Conservation (phyloP, 2,797 vertebrate genomes). For the Falco cherrug region DNA sequence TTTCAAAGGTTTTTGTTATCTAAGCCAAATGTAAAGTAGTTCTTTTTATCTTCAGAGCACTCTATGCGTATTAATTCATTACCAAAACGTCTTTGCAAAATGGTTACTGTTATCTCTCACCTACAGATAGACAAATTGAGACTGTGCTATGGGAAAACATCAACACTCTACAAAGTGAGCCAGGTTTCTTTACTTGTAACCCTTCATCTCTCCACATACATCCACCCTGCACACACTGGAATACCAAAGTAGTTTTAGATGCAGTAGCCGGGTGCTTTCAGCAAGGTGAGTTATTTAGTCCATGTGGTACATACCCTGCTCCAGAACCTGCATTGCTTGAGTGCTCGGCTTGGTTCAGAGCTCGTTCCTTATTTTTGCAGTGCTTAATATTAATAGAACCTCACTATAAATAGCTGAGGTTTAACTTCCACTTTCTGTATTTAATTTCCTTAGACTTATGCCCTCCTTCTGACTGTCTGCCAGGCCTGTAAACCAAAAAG, state of each 20-base stretch:
- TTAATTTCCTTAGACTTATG: constrained; percentile 25
- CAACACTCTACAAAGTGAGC: background rate
- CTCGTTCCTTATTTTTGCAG: background rate
- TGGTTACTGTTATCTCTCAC: constrained; percentile 15
- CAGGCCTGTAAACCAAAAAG: constrained; percentile 18
- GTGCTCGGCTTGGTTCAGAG: background rate
- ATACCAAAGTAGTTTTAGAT: background rate
- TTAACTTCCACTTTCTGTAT: background rate
- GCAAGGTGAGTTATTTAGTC: background rate
- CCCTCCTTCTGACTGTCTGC: background rate
- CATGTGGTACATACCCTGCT: background rate
- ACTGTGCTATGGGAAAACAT: background rate
- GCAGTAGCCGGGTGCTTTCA: background rate
- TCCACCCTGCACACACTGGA: background rate
- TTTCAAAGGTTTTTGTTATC: constrained; percentile 33
- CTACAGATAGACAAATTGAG: constrained; percentile 6
- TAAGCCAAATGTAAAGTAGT: constrained; percentile 17
- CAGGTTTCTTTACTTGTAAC: background rate
- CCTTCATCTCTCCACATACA: background rate
- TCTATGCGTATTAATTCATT: constrained; percentile 3
- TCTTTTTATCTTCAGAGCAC: constrained; percentile 20
- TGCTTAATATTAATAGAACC: background rate
- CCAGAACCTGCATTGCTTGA: background rate
- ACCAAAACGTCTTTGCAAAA: background rate
- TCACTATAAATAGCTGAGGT: background rate